Percentiles rank a stretch among this genome's conserved stretches.
Conservation (phyloP, 2,888 invertebrate genomes). For the Flabesymbios commensalis region DNA sequence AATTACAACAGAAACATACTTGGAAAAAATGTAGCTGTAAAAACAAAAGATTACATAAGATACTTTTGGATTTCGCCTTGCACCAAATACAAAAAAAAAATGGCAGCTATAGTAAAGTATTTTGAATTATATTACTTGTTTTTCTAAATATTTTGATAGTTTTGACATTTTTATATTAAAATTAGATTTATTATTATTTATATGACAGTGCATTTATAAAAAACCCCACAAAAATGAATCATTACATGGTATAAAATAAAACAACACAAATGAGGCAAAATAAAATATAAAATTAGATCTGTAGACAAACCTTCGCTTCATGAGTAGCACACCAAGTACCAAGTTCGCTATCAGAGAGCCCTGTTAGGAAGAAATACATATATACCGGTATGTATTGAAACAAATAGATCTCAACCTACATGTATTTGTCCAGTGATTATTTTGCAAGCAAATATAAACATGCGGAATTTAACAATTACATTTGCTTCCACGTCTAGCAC, state of each 20-base stretch:
- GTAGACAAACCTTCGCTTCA: slow-evolving; percentile 71
- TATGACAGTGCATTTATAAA: too few species aligned
- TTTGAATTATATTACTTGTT: too few species aligned
- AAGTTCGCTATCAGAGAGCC: slow-evolving; percentile 96
- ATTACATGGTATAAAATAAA: background rate
- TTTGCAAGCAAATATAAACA: slow-evolving; percentile 1
- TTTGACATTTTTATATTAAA: too few species aligned
- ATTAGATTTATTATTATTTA: too few species aligned
- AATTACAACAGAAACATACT: slow-evolving; percentile 89
- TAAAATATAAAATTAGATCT: background rate
- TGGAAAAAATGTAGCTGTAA: slow-evolving; percentile 73
- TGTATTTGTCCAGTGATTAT: too few species aligned
- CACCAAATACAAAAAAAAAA: background rate
- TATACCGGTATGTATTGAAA: too few species aligned
- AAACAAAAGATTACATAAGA: background rate
- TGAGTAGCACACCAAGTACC: slow-evolving; percentile 88
- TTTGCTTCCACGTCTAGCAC: background rate
- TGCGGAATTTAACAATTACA: background rate
- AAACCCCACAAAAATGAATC: too few species aligned
- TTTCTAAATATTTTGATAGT: too few species aligned
- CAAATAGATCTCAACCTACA: too few species aligned
- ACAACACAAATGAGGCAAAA: background rate
- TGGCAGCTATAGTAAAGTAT: too few species aligned
- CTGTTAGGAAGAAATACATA: slow-evolving; percentile 15
- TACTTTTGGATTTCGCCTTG: background rate